These are phyloP conservation scores for Andrena fulva DNA, from an alignment of 2,888 invertebrate genomes.

Conservation along the genomic window DNA sequence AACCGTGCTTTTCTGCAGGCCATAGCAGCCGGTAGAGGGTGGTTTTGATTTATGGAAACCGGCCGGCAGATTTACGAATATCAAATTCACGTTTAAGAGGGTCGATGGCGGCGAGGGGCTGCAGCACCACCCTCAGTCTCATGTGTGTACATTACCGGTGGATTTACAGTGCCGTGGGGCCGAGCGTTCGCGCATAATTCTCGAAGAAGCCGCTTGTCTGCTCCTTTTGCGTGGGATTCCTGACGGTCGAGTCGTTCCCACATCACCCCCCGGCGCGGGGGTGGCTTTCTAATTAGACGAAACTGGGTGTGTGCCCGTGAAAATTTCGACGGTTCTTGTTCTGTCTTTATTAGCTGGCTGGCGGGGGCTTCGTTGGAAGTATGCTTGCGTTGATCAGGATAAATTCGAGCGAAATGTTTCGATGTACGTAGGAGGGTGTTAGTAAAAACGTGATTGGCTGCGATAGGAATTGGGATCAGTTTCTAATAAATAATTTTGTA, in stretches of 20 bases:
- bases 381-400: slow-evolving; percentile 13
- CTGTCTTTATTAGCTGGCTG: slow-evolving; percentile 31
- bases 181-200: slow-evolving; percentile 70
- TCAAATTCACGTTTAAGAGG: slow-evolving; percentile 82
- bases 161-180: slow-evolving; percentile 71
- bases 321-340: slow-evolving; percentile 43
- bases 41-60: slow-evolving; percentile 84
- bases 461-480: too few species aligned
- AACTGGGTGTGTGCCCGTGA: neutral
- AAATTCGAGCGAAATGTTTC: neutral
- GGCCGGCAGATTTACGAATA: slow-evolving; percentile 84
- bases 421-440: neutral
- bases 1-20: slow-evolving; percentile 53
- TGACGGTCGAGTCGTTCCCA: neutral
- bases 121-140: slow-evolving; percentile 64
- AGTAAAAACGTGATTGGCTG: too few species aligned
- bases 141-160: slow-evolving; percentile 72
- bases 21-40: slow-evolving; percentile 70
- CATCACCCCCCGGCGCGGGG: neutral
- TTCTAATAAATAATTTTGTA: too few species aligned
- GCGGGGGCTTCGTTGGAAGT: slow-evolving; percentile 3
- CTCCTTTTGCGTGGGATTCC: slow-evolving; percentile 51
- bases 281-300: slow-evolving; percentile 57
- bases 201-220: slow-evolving; percentile 53
- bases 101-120: slow-evolving; percentile 53